A percentile compares a stretch with the other conserved stretches of the same genome.
Evolutionary conservation across 2,888 invertebrate species (phyloP).

Genomic region (Thymelicus sylvestris): DNA sequence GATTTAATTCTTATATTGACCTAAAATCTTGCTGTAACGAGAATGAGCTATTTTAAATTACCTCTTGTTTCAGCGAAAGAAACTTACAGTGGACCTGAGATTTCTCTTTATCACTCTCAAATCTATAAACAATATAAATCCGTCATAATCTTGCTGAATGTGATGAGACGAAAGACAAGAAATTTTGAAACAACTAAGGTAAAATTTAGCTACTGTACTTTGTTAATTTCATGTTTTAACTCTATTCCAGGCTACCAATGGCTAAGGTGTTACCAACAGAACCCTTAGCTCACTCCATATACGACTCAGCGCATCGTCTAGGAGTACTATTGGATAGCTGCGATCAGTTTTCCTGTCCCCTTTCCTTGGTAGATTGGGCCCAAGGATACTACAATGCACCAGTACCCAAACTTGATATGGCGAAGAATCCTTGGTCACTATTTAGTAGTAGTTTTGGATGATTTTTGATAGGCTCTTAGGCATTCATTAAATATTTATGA

Average conservation of each 20-base stretch:
- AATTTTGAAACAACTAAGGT: no score
- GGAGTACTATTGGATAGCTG: conserved; percentile 79
- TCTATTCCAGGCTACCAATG: conserved; percentile 86
- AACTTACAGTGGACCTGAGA: no score
- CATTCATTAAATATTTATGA: background rate
- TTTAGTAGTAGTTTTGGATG: conserved; percentile 65
- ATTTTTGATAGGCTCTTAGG: background rate
- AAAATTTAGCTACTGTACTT: no score
- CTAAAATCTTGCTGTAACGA: background rate
- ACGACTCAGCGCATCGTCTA: conserved; percentile 86
- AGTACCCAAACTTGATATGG: conserved; percentile 59
- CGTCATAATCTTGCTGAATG: no score
- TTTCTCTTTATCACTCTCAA: no score
- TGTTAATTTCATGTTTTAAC: no score
- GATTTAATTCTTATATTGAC: no score
- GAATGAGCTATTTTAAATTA: background rate
- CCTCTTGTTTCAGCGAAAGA: no score
- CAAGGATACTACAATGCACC: conserved; percentile 85
- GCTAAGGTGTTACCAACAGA: conserved; percentile 86
- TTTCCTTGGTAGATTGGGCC: conserved; percentile 89
- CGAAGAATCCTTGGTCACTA: conserved; percentile 66
- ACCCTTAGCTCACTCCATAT: conserved; percentile 86
- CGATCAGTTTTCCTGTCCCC: conserved; percentile 86
- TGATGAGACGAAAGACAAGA: no score
- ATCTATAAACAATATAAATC: no score